Base-by-base conservation (phyloP, 2,888 invertebrate genomes). In the Crepidodera aurea region DNA sequence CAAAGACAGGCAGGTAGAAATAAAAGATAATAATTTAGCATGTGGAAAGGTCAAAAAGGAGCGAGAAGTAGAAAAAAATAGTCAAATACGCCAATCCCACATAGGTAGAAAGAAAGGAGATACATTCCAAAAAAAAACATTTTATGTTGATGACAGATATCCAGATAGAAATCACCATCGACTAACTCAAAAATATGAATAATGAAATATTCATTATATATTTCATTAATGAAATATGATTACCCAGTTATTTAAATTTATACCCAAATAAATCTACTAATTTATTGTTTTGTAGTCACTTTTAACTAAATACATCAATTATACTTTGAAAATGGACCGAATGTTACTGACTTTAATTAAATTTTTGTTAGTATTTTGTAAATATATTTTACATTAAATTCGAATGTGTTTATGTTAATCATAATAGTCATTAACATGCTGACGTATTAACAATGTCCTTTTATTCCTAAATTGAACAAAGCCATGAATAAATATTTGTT, bases 391-490 rank as follows among this genome's bases (percentile, higher is more conserved):
- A 32, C 50, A 50, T 50, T 29, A 29, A 29, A 29, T 13, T 50
- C 50, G 15, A 29, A 50, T 29, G 32, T 16, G 16, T 29, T 50
- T 29, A 29, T 50, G 32, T 50, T 29, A 50, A 50, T 50, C 32
- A 16, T 27, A 29, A 50, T 32, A 7, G 50, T 50, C 29, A 50
- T 50, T 50, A 50, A 32, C 50, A 32, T 15, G 27, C 13, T 48
- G 48, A 48, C 27, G 22, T 12, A 44, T 44, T 44, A 19, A 44
- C 42, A 44, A 44, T 50, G 27, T 16, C 29, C 50, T 50, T 50
- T 46, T 50, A 29, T 29, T 15, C 16, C 7, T 32, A 2, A 13
- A 32, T 10, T 3, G 50, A 29, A 29, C 13, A 32, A 15, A 32
- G 32, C 50, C 25, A 5, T 50, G n/a, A n/a, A 50, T 50, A 29